These are phyloP conservation scores for Branchipolynoe longqiensis DNA, from an alignment of 2,888 invertebrate species.

Conservation along the genomic window DNA sequence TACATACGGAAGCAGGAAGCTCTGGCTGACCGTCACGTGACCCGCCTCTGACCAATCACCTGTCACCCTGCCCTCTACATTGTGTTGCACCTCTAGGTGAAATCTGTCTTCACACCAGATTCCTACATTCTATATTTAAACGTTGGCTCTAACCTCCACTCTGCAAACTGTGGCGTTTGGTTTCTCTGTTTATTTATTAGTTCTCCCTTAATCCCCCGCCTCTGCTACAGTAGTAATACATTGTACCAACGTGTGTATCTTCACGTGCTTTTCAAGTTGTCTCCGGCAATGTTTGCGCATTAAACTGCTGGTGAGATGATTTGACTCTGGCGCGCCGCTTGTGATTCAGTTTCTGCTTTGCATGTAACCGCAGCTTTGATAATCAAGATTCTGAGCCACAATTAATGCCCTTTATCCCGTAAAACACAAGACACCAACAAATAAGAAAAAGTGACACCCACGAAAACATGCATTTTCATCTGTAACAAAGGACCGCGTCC, in stretches of 20 bases:
- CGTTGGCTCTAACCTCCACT: neutral
- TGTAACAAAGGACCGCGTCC: too few relatives aligned
- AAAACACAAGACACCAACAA: too few relatives aligned
- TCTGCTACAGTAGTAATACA: slow-evolving; percentile 28
- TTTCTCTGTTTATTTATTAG: slow-evolving; percentile 20
- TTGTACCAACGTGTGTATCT: neutral
- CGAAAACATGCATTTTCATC: too few relatives aligned
- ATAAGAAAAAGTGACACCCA: too few relatives aligned
- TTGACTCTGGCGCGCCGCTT: slow-evolving; percentile 8
- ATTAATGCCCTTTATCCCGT: too few relatives aligned
- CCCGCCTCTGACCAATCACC: slow-evolving; percentile 59
- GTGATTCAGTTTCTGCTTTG: slow-evolving; percentile 31
- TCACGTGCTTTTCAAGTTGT: slow-evolving; percentile 10
- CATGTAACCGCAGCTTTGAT: slow-evolving; percentile 38
- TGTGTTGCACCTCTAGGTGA: slow-evolving; percentile 60
- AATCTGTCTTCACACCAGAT: slow-evolving; percentile 48
- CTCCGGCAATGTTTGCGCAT: slow-evolving; percentile 9
- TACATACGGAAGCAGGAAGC: slow-evolving; percentile 53
- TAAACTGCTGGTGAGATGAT: slow-evolving; percentile 29
- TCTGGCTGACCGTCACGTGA: slow-evolving; percentile 57
- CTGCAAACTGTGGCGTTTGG: slow-evolving; percentile 6
- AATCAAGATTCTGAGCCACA: slow-evolving; percentile 15
- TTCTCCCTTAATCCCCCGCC: neutral
- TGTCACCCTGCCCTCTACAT: slow-evolving; percentile 57
- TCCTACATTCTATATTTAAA: slow-evolving; percentile 43